Base-by-base conservation (phyloP, 2,797 vertebrate genomes). In the Silurus lanzhouensis region DNA sequence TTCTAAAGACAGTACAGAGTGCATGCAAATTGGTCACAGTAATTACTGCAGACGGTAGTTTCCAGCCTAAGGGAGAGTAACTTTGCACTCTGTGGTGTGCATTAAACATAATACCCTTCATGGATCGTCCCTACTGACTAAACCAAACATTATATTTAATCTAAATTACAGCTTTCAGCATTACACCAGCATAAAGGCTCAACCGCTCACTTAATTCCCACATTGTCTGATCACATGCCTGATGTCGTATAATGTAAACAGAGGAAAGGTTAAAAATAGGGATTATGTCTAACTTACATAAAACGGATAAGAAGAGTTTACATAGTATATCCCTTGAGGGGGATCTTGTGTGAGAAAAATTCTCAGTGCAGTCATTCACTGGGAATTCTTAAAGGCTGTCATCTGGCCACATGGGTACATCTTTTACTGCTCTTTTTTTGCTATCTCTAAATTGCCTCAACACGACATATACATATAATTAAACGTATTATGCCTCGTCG, bases 11-110 rank as follows among this genome's bases (percentile, higher is more conserved):
- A 20, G 75, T 44, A 67, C 76, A 80, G 84, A 72, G 38, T 27
- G 66, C 79, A 77, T 87, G 81, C 71, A 82, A 85, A 85, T 85
- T 85, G 76, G 76, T 55, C 82, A 81, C 84, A 75, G 67, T 79
- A 85, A 89, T 87, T 83, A 87, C 72, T 57, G 46, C 46, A 19
- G 12, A 63, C 27, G 58, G 55, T n/a, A 66, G 80, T 61, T 81
- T 64, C 76, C 81, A 64, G 58, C 75, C 64, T 77, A 82, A 85
- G 25, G 75, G 63, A 75, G 57, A 52, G 58, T 85, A 57, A 79
- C 57, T 87, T 79, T 55, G 61, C 82, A 77, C 80, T 75, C 52
- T 80, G 22, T 61, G n/a, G 66, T 72, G 74, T 52, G 68, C 74
- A 74, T 85, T 85, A 78, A 83, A 66, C 60, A 83, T 68, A 68